Evolutionary conservation across 2,113 vertebrate species (phyloP).

Genomic region (Coregonus clupeaformis): DNA sequence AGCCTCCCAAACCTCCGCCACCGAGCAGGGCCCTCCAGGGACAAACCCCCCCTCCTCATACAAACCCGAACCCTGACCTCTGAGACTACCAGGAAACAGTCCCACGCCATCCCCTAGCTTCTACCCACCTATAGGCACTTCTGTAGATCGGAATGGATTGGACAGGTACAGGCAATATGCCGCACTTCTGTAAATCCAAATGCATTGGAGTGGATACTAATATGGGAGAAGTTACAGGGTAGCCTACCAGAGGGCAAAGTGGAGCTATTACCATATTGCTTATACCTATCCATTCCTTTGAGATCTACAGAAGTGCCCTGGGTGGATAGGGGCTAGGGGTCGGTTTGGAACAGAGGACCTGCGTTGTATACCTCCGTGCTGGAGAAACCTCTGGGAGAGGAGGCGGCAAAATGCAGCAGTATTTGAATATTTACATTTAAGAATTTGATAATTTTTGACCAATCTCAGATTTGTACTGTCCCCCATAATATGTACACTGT

Average conservation of each 20-base stretch:
- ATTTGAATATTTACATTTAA: constrained; percentile 23
- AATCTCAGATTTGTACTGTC: neutral
- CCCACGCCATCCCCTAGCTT: no score
- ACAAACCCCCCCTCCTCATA: constrained; percentile 43
- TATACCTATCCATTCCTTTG: no score
- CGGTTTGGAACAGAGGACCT: no score
- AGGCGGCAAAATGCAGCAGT: neutral
- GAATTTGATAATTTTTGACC: neutral
- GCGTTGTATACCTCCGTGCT: neutral
- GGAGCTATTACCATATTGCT: no score
- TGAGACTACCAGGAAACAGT: neutral
- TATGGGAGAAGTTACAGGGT: no score
- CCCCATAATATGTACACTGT: neutral
- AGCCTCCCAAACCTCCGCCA: constrained; percentile 37
- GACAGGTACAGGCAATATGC: no score
- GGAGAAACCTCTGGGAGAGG: neutral
- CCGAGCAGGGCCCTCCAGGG: constrained; percentile 29
- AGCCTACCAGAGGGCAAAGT: no score
- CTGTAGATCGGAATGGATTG: no score
- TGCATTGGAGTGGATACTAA: no score
- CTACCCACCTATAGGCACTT: no score
- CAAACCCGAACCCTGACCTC: constrained; percentile 67
- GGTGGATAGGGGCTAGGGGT: neutral
- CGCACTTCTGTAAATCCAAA: no score
- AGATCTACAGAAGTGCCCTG: neutral